A percentile compares a stretch with the other conserved stretches of the same genome.
Conservation (phyloP, 2,113 vertebrate species). For the Microtus richardsoni region DNA sequence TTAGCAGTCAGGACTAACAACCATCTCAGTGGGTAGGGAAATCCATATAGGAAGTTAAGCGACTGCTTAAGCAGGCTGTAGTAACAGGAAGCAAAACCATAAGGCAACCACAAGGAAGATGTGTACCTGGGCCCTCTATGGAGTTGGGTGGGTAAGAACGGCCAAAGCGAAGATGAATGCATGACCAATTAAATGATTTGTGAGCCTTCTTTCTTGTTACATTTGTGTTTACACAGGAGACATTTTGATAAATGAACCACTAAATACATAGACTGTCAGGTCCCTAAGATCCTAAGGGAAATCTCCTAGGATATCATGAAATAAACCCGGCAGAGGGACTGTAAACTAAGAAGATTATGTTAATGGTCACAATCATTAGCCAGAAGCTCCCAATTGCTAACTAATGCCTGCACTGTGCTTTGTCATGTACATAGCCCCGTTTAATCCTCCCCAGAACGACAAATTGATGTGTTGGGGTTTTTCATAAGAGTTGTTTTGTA, state of each 20-base stretch:
- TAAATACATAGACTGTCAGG: neutral
- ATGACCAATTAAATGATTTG: neutral
- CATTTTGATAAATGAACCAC: neutral
- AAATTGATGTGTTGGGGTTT: neutral
- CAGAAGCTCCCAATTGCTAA: neutral
- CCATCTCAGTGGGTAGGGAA: neutral
- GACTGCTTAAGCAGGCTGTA: neutral
- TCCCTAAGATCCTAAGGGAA: neutral
- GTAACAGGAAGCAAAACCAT: neutral
- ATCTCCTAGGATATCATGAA: neutral
- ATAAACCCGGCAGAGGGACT: neutral
- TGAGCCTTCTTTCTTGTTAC: neutral
- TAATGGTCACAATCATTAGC: neutral
- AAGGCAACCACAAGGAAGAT: neutral
- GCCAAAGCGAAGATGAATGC: neutral
- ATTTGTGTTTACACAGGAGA: neutral
- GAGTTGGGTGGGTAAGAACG: neutral
- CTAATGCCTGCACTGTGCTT: neutral
- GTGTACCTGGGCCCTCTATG: accelerated
- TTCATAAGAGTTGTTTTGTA: too few relatives aligned
- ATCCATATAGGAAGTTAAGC: neutral
- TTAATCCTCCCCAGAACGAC: neutral
- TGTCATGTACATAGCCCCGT: neutral
- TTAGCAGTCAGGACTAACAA: neutral
- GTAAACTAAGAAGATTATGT: neutral